Evolutionary conservation across 2,113 vertebrate species (phyloP).

Genomic region (Odobenus rosmarus): DNA sequence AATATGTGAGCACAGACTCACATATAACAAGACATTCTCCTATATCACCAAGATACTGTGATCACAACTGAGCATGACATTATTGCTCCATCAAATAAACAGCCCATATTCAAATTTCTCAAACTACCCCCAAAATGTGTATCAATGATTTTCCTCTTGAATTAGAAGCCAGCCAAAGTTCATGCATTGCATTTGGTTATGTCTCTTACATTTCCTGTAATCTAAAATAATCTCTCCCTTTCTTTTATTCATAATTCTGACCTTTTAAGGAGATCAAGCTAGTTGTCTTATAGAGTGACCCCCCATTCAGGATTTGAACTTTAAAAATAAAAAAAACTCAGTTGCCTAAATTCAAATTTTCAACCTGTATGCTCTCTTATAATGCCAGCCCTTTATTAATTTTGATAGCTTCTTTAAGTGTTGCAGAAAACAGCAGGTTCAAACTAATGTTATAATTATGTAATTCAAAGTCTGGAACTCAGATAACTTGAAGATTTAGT

Average conservation of each 20-base stretch:
- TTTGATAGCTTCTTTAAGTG: background rate
- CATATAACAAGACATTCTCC: background rate
- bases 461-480: background rate
- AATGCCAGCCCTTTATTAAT: constrained; percentile 39
- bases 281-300: background rate
- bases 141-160: background rate
- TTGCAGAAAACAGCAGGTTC: background rate
- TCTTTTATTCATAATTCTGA: background rate
- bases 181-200: background rate
- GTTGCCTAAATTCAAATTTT: constrained; percentile 13
- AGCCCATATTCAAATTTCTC: background rate
- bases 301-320: background rate
- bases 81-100: background rate
- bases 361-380: background rate
- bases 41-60: background rate
- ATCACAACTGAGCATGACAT: background rate
- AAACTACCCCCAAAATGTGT: background rate
- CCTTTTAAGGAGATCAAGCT: background rate
- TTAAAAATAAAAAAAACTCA: background rate
- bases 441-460: background rate
- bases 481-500: constrained; percentile 43
- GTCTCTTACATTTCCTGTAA: background rate
- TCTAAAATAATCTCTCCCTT: background rate
- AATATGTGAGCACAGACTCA: background rate
- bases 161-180: background rate